phyloP scores from a whole-genome alignment of 2,113 vertebrate species.

The Trinectes maculatus region DNA sequence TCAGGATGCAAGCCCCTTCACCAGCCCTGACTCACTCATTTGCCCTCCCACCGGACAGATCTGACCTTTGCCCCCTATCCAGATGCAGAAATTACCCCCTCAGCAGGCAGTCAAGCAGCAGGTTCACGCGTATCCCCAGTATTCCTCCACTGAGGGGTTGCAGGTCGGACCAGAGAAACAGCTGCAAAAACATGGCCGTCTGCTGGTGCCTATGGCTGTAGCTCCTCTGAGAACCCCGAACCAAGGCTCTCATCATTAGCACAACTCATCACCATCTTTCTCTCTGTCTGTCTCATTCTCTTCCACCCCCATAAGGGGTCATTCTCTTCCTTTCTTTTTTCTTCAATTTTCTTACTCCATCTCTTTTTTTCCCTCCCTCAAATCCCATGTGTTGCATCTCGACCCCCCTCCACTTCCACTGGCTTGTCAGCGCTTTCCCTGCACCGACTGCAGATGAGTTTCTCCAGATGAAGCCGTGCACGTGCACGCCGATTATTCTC shows the following conservation, averaged over 20 bases:
- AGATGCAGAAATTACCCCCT: constrained; percentile 76
- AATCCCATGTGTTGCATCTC: constrained; percentile 12
- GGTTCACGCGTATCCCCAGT: constrained; percentile 52
- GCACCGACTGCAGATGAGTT: constrained; percentile 57
- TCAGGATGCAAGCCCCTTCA: constrained; percentile 52
- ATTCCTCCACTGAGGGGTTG: constrained; percentile 53
- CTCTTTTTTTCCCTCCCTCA: constrained; percentile 7
- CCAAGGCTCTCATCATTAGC: constrained; percentile 62
- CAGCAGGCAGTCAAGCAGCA: constrained; percentile 68
- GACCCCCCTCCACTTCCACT: constrained; percentile 21
- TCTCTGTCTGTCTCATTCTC: constrained; percentile 42
- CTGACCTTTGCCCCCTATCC: constrained; percentile 69
- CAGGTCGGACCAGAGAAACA: constrained; percentile 69
- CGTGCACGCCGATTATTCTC: constrained; percentile 57
- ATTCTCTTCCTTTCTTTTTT: constrained; percentile 25
- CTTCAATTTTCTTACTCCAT: constrained; percentile 27
- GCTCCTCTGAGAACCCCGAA: constrained; percentile 47
- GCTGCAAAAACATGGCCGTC: constrained; percentile 71
- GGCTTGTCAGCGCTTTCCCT: constrained; percentile 32
- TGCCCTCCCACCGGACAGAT: constrained; percentile 64
- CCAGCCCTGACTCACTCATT: constrained; percentile 47
- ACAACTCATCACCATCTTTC: constrained; percentile 58
- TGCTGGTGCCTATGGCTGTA: constrained; percentile 66
- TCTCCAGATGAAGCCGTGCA: constrained; percentile 59
- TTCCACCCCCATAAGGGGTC: constrained; percentile 41